Base-by-base conservation (phyloP, 23 tunicate species). In the Styela clava region DNA sequence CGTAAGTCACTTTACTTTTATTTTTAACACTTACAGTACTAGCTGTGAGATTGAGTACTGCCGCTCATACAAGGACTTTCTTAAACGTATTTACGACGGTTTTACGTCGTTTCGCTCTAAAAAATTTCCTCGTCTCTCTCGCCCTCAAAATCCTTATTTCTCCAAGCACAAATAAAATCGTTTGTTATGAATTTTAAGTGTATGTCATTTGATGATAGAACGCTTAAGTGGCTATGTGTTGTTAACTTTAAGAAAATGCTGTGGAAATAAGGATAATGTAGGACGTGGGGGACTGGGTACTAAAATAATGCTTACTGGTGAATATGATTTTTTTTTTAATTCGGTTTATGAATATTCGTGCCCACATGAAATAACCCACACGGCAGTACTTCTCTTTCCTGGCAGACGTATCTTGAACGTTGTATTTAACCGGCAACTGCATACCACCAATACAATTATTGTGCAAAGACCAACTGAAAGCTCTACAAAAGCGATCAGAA, bases 321-420 rank as follows among this genome's bases (percentile, higher is more conserved):
- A 23, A 24, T 72, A 72, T 7, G 70, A 27, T 3, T 65, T 65
- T 65, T 5, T 24, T 24, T 27, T 71, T 26, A n/a, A 71, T 28
- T 71, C 34, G 77, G 34, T 22, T 71, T 16, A 26, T n/a, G 44
- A 5, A 21, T 37, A 22, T 29, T 21, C 69, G 24, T 21, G 69
- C 33, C 81, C 81, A 52, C 1, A 33, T 33, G 64, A 22, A 76
- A 26, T 33, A 26, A 76, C 52, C 63, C 65, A 26, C 52, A 25
- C 52, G 81, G 81, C 81, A 76, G 81, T 76, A 76, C 81, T 76
- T 76, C 52, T 76, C 81, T 76, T 76, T 76, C 81, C 52, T 52
- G 81, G 81, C 81, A 76, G 81, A 76, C 81, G 56, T 44, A 12
- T 44, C 56, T 44, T 44, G 56, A 44, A 44, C 12, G 56, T 44